These are phyloP conservation scores for Pentalonia nigronervosa DNA, from an alignment of 1,140 invertebrate genomes.

Conservation along the genomic window DNA sequence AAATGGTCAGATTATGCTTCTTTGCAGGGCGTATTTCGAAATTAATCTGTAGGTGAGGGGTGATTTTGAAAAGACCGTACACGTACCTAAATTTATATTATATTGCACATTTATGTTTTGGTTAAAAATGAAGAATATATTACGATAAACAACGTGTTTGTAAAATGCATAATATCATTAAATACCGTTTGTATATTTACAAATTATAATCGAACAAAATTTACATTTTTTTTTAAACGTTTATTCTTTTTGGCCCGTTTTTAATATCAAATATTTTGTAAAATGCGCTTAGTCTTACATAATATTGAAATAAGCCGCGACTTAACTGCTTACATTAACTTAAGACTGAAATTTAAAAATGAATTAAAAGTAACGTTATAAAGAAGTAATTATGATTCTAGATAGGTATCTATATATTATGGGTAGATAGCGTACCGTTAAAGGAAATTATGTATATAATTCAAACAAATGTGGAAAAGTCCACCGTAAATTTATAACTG, in stretches of 20 bases:
- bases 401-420: not conserved
- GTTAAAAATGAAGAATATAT: too few relatives aligned
- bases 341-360: not conserved
- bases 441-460: too few relatives aligned
- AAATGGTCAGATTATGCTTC: not conserved
- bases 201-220: not conserved
- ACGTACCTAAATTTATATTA: not conserved
- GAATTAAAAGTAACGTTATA: not conserved
- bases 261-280: not conserved
- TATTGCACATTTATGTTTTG: too few relatives aligned
- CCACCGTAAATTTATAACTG: too few relatives aligned
- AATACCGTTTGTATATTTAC: too few relatives aligned
- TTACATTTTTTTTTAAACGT: not conserved
- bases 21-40: not conserved
- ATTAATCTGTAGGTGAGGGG: not conserved
- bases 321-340: not conserved
- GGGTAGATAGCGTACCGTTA: not conserved
- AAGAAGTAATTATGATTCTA: not conserved
- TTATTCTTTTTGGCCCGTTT: not conserved
- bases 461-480: too few relatives aligned
- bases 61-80: not conserved
- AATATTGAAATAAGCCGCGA: not conserved
- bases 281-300: not conserved
- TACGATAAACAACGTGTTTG: too few relatives aligned
- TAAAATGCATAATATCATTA: too few relatives aligned